Percentiles rank a stretch among this genome's conserved stretches.
phyloP scores from a whole-genome alignment of 2,888 invertebrate species.

The Boloria euphrosyne region DNA sequence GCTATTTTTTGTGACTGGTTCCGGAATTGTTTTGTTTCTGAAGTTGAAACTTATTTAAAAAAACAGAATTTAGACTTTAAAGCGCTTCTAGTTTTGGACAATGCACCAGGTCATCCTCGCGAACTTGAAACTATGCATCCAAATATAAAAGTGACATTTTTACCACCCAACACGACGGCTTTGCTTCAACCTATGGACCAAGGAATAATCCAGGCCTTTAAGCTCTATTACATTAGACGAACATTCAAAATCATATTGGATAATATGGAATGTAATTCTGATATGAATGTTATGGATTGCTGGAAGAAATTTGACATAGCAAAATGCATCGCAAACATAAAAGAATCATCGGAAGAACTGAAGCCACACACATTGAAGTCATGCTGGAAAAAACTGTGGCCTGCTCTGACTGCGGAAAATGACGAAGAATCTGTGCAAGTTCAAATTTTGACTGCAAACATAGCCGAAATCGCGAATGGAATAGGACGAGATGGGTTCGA shows the following conservation, averaged over 20 bases:
- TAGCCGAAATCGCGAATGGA: constrained; percentile 44
- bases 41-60: constrained; percentile 44
- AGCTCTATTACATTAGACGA: constrained; percentile 43
- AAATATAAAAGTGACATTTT: constrained; percentile 40
- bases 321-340: constrained; percentile 45
- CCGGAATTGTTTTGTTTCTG: constrained; percentile 43
- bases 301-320: constrained; percentile 46
- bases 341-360: constrained; percentile 45
- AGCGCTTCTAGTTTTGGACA: constrained; percentile 42
- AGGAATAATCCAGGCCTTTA: constrained; percentile 44
- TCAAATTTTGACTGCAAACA: constrained; percentile 44
- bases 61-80: constrained; percentile 41
- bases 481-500: constrained; percentile 46
- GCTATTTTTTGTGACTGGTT: constrained; percentile 45
- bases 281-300: constrained; percentile 44
- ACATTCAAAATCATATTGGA: constrained; percentile 42
- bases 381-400: constrained; percentile 41
- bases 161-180: constrained; percentile 42
- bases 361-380: constrained; percentile 36
- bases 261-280: constrained; percentile 45
- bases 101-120: constrained; percentile 43
- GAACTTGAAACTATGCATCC: constrained; percentile 41
- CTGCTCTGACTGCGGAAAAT: constrained; percentile 42
- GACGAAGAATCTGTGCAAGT: constrained; percentile 41
- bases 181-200: constrained; percentile 46